Percentiles rank a stretch among this genome's conserved stretches.
Evolutionary conservation across 35 echinoderm and acorn worm genomes (phyloP).

Genomic region (Patiria miniata): DNA sequence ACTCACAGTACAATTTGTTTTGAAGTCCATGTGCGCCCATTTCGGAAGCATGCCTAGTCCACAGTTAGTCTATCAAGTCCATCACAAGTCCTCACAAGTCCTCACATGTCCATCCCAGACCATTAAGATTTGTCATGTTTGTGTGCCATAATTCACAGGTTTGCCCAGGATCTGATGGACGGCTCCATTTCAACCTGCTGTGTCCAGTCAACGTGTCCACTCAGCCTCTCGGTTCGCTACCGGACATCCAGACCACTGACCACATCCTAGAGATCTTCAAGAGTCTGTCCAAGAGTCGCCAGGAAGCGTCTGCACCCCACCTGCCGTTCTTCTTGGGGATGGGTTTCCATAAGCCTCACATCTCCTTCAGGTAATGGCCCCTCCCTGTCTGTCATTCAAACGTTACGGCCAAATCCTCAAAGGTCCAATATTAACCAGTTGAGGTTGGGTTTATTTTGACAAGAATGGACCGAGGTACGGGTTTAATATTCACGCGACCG

Average conservation of each 20-base stretch:
- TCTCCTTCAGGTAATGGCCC: conserved; percentile 60
- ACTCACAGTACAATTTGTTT: not conserved
- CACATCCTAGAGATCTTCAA: conserved; percentile 64
- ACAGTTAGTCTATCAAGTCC: too few relatives aligned
- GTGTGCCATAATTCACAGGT: too few relatives aligned
- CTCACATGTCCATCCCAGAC: too few relatives aligned
- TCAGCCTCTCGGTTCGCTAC: conserved; percentile 63
- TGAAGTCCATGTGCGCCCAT: not conserved
- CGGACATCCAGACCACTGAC: conserved; percentile 87
- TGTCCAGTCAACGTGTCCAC: conserved; percentile 78
- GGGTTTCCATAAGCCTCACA: conserved; percentile 83
- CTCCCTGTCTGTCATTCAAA: too few relatives aligned
- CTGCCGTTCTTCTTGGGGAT: conserved; percentile 86
- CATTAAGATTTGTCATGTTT: too few relatives aligned
- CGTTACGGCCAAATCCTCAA: too few relatives aligned
- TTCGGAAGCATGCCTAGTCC: too few relatives aligned
- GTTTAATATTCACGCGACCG: too few relatives aligned
- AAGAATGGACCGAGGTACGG: too few relatives aligned
- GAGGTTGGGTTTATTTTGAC: too few relatives aligned
- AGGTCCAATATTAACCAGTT: too few relatives aligned
- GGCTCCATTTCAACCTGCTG: conserved; percentile 64
- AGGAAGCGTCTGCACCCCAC: not conserved
- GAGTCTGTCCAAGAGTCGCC: conserved; percentile 36
- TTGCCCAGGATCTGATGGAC: conserved; percentile 67
- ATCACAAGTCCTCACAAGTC: too few relatives aligned